phyloP scores from a whole-genome alignment of 2,888 invertebrate genomes.

The Electrophaes corylata region DNA sequence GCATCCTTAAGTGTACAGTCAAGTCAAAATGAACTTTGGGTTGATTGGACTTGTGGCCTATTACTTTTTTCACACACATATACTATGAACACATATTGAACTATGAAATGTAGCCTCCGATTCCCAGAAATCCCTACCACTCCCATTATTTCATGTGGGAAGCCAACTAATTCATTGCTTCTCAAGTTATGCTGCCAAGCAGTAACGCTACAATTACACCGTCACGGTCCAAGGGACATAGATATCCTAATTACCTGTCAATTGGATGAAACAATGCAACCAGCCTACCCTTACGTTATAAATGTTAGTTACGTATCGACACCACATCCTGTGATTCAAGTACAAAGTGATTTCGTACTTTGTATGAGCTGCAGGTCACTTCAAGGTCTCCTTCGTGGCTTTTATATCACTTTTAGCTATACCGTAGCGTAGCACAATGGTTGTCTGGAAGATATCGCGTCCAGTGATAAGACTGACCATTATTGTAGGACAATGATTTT shows the following conservation, averaged over 20 bases:
- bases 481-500: no score
- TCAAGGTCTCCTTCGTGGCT: no score
- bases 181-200: not conserved
- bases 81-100: not conserved
- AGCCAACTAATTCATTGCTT: not conserved
- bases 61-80: no score
- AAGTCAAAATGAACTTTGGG: conserved; percentile 43
- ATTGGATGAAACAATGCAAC: conserved; percentile 31
- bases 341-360: no score
- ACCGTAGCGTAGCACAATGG: no score
- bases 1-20: conserved; percentile 62
- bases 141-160: conserved; percentile 2
- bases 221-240: conserved; percentile 3
- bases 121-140: not conserved
- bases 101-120: not conserved
- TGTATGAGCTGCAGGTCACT: no score
- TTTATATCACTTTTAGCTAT: no score
- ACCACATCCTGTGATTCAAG: conserved; percentile 14
- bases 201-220: conserved; percentile 2
- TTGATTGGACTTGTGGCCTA: not conserved
- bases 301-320: conserved; percentile 17
- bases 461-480: no score
- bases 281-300: conserved; percentile 10
- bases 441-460: no score
- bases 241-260: conserved; percentile 19